Base-by-base conservation (phyloP, 2,888 invertebrate species). In the Boloria selene region DNA sequence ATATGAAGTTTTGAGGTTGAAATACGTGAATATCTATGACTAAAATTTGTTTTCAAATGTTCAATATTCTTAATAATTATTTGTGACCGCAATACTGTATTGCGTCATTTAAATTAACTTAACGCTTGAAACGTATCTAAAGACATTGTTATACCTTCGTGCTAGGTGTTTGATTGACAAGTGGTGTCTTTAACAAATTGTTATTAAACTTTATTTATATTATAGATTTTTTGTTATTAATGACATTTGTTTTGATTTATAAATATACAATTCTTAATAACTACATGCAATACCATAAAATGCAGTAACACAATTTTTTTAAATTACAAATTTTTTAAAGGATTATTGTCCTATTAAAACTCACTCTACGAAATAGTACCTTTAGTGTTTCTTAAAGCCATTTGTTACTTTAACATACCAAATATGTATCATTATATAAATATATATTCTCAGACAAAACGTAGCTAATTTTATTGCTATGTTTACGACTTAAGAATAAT, bases 1-100 rank as follows among this genome's bases (percentile, higher is more conserved):
- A 26, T 64, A 66, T 73, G 78, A 80, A 79, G 83, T 83, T 86
- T 84, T 86, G 81, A 86, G 82, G 82, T 84, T 85, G 82, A 77
- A 80, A 79, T 72, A 79, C 77, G 72, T 76, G 69, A 74, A 75
- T 74, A 64, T 65, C 80, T 82, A 71, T 77, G 77, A 76, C 78
- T 78, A 79, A 81, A 83, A 84, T 83, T 81, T 81, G 82, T 84
- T 85, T 83, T 79, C 75, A 69, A 80, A 81, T 80, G 77, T 75
- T 78, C 78, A 79, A 78, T 76, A 76, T 72, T 75, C 75, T 79
- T 72, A 80, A 77, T 79, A 75, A 77, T 62, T 73, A 69, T 72
- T 74, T 75, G 73, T 72, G 72, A 65, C 65, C 62, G 65, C 78
- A 77, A 75, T 74, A 73, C 63, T 72, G 73, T 75, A 77, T 75